Evolutionary conservation across 1,140 invertebrate species (phyloP).

Genomic region (Asobara japonica): DNA sequence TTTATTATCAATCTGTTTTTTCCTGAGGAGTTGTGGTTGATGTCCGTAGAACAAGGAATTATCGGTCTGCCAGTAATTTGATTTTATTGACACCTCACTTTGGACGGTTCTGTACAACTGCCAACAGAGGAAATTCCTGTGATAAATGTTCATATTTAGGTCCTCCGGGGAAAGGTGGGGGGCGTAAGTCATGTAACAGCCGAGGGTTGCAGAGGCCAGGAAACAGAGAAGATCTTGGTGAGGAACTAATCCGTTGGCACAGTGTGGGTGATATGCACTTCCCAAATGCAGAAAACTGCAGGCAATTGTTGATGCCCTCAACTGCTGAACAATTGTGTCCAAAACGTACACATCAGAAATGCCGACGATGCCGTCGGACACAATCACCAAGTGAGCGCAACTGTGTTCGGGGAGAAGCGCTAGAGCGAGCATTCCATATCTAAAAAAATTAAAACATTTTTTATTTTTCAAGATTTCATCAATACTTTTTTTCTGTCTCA

Average conservation of each 20-base stretch:
- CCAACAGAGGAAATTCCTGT: constrained; percentile 80
- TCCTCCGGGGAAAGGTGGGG: constrained; percentile 52
- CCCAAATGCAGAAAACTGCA: constrained; percentile 85
- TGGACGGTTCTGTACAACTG: constrained; percentile 71
- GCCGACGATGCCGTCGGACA: constrained; percentile 85
- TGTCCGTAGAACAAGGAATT: constrained; percentile 71
- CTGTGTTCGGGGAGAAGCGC: constrained; percentile 83
- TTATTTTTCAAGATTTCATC: too few species aligned
- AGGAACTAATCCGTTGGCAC: constrained; percentile 75
- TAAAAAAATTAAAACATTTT: too few species aligned
- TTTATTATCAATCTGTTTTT: constrained; percentile 75
- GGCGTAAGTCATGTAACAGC: constrained; percentile 73
- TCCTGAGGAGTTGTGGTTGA: constrained; percentile 69
- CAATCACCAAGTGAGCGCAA: constrained; percentile 80
- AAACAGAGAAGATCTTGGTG: constrained; percentile 84
- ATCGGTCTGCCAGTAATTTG: constrained; percentile 65
- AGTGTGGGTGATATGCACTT: constrained; percentile 75
- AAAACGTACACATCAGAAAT: constrained; percentile 79
- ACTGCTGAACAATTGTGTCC: constrained; percentile 78
- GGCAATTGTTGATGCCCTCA: constrained; percentile 79
- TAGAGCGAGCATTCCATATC: constrained; percentile 80
- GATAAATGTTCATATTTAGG: constrained; percentile 81
- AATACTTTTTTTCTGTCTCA: too few species aligned
- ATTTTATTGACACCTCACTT: constrained; percentile 40
- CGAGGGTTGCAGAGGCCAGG: constrained; percentile 81